Conservation (phyloP, 2,113 vertebrate genomes). For the Sardina pilchardus region DNA sequence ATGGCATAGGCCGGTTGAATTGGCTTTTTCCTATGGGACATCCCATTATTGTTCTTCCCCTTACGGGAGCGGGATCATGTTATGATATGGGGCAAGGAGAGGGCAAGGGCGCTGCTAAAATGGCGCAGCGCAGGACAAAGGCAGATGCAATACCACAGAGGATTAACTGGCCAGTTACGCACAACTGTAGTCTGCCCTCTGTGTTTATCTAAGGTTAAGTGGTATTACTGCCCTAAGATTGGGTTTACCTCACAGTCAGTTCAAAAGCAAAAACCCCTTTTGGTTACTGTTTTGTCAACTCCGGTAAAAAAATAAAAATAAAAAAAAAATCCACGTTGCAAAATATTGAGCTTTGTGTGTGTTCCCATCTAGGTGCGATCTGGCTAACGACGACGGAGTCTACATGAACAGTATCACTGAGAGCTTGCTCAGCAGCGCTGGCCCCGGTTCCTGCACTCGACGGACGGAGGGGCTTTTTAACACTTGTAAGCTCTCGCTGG, state of each 20-base stretch:
- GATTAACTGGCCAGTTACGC: slow-evolving; percentile 22
- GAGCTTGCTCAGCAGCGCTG: slow-evolving; percentile 17
- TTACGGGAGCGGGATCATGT: slow-evolving; percentile 41
- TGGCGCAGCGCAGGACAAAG: slow-evolving; percentile 31
- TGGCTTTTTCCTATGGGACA: slow-evolving; percentile 42
- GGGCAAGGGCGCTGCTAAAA: slow-evolving; percentile 28
- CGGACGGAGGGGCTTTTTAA: slow-evolving; percentile 47
- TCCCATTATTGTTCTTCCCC: slow-evolving; percentile 44
- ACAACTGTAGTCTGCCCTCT: slow-evolving; percentile 31
- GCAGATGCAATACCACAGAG: slow-evolving; percentile 26
- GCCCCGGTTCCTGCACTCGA: slow-evolving; percentile 34
- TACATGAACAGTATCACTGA: neutral
- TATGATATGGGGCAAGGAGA: slow-evolving; percentile 33
- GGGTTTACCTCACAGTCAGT: slow-evolving; percentile 38
- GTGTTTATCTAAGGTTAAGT: slow-evolving; percentile 51
- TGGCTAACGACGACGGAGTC: neutral
- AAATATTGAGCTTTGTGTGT: neutral
- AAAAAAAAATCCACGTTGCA: neutral
- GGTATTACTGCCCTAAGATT: slow-evolving; percentile 9
- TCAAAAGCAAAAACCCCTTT: neutral
- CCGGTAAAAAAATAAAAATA: too few relatives aligned
- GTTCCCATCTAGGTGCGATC: neutral
- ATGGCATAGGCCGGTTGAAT: neutral
- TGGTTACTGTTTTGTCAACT: slow-evolving; percentile 32
- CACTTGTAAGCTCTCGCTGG: slow-evolving; percentile 52